Evolutionary conservation across 2,797 vertebrate species (phyloP).

Genomic region (Enteromius viviparus): DNA sequence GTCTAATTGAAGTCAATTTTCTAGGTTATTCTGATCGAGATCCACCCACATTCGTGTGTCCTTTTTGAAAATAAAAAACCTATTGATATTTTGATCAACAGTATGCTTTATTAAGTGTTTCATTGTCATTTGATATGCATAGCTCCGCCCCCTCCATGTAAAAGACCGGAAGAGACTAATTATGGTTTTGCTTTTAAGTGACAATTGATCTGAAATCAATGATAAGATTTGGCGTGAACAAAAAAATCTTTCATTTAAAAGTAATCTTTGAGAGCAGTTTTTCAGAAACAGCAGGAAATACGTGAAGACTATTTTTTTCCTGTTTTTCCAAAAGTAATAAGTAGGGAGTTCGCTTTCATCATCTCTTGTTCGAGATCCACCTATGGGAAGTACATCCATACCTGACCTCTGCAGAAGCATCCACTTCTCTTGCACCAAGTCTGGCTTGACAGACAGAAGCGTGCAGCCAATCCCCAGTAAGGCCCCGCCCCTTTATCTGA

Average conservation of each 20-base stretch:
- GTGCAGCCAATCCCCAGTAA: too few species aligned
- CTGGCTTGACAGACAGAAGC: too few species aligned
- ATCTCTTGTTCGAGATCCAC: too few species aligned
- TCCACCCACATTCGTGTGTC: neutral
- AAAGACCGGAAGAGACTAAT: neutral
- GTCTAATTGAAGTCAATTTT: neutral
- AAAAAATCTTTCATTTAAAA: neutral
- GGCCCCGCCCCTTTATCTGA: too few species aligned
- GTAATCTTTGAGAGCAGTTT: neutral
- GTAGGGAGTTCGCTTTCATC: neutral
- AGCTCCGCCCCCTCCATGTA: neutral
- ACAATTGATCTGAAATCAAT: neutral
- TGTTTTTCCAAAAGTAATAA: constrained; percentile 4
- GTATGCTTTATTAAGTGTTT: neutral
- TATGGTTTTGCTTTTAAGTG: neutral
- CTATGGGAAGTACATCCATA: too few species aligned
- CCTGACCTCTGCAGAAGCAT: too few species aligned
- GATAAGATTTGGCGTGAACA: neutral
- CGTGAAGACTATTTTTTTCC: neutral
- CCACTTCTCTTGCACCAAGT: too few species aligned
- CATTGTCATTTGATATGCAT: neutral
- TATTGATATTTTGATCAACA: neutral
- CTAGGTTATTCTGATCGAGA: neutral
- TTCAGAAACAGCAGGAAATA: neutral
- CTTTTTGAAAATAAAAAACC: neutral